These are phyloP conservation scores for Pimpla rufipes DNA, from an alignment of 2,888 invertebrate genomes.

Conservation along the genomic window DNA sequence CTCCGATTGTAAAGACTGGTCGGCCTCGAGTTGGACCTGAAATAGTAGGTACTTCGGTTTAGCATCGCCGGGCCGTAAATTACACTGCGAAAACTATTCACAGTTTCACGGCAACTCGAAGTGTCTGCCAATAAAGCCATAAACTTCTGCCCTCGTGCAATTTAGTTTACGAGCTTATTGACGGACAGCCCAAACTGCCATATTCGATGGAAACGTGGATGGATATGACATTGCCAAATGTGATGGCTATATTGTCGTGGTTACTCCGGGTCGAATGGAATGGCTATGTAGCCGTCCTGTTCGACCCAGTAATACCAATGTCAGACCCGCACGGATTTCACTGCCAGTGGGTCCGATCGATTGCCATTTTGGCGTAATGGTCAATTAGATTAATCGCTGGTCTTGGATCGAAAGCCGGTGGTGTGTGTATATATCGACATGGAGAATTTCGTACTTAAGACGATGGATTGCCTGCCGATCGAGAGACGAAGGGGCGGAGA, in stretches of 20 bases:
- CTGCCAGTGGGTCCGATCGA: conserved; percentile 16
- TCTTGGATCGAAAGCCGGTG: conserved; percentile 7
- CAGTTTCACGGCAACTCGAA: neutral
- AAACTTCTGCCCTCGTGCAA: neutral
- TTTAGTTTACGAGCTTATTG: neutral
- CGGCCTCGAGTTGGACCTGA: neutral
- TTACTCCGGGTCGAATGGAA: neutral
- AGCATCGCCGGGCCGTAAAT: neutral
- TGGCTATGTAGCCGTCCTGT: neutral
- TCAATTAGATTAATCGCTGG: conserved; percentile 45
- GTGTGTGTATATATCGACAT: neutral
- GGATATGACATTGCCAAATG: neutral
- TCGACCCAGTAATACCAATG: conserved; percentile 4
- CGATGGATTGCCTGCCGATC: neutral
- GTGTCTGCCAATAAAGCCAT: neutral
- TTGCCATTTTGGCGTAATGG: conserved; percentile 39
- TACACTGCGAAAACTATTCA: neutral
- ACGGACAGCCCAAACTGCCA: neutral
- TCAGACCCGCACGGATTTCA: conserved; percentile 26
- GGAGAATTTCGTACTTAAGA: neutral
- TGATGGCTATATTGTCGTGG: too few species aligned
- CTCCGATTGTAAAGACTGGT: neutral
- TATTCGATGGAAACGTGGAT: neutral
- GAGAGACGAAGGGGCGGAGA: too few species aligned
- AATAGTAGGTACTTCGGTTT: neutral